Evolutionary conservation across 92 coral and sea anemone genomes (phyloP), one percentile per base, ranked within the genome.

Genomic region (Epizoanthus rinbou): DNA sequence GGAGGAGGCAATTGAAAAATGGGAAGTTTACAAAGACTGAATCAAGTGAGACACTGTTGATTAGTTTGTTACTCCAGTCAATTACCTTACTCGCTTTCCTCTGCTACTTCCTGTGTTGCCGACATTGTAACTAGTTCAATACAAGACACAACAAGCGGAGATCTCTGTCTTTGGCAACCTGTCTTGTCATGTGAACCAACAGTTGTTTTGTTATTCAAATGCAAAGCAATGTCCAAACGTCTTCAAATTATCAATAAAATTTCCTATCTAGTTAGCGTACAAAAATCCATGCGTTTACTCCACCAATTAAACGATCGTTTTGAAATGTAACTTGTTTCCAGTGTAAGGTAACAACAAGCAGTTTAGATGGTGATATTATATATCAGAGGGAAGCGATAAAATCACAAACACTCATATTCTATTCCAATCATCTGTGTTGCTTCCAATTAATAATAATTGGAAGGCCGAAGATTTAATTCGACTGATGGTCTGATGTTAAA

Each of bases 131-230:
- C 58, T 71, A 71, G 58, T 45, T 71, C n/a, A 71, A 71, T 71
- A 35, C 35, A n/a, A 71, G 76, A 71, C 76, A 71, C 43, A 56
- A 19, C 58, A 71, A 71, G 23, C 57, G 76, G 54, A 71, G 18
- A 45, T 41, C 76, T 18, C 58, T 15, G 57, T 21, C 76, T 71
- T 39, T 43, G 76, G 54, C 35, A 71, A 71, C 57, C 76, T 71
- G 76, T 45, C 76, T 71, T 71, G 45, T 71, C 76, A 71, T 71
- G 76, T 18, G 76, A 71, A 41, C 76, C 57, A 71, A 43, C 76
- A 71, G 76, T 71, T 71, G 76, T 13, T 41, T 7, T n/a, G 76
- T 28, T 33, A 71, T 43, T 71, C 58, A 71, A 71, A 71, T 45
- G 58, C 57, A 71, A 71, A 71, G 58, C 35, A 45, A 45, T 16